Evolutionary conservation across 2,113 vertebrate species (phyloP).

Genomic region (Fregata magnificens): DNA sequence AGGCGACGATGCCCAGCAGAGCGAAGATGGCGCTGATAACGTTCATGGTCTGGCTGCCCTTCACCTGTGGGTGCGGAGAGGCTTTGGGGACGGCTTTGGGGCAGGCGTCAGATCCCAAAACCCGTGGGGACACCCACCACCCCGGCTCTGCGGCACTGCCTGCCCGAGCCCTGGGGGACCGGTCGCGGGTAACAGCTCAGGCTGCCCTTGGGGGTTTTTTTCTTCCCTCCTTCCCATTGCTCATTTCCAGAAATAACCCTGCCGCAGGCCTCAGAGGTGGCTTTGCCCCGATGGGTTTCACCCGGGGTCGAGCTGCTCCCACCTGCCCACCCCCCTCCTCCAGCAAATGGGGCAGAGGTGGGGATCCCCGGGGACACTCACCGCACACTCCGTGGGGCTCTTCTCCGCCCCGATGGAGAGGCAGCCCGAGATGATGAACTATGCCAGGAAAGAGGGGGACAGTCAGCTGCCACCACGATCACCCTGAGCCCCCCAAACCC

Average conservation of each 20-base stretch:
- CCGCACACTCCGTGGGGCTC: conserved; percentile 3
- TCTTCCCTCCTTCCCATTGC: neutral
- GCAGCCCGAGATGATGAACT: conserved; percentile 64
- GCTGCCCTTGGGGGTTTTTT: neutral
- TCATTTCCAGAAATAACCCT: neutral
- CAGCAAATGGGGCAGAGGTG: neutral
- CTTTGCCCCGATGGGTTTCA: neutral
- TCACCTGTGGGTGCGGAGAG: neutral
- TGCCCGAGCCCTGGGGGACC: neutral
- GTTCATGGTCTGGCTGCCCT: conserved; percentile 55
- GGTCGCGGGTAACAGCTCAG: neutral
- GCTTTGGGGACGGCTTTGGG: neutral
- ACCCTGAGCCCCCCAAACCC: neutral
- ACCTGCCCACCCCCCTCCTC: neutral
- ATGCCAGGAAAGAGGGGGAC: fast-evolving
- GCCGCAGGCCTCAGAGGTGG: too few species aligned
- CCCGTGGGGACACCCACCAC: fast-evolving
- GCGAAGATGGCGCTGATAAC: conserved; percentile 51
- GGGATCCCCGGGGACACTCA: neutral
- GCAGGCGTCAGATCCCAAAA: fast-evolving
- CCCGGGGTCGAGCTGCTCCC: too few species aligned
- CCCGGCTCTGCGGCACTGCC: neutral
- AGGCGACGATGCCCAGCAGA: neutral
- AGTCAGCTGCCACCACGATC: neutral
- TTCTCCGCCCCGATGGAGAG: conserved; percentile 40